Percentiles rank a stretch among this genome's conserved stretches.
These are phyloP conservation scores for Oscheius sp. DNA, from an alignment of 2,888 invertebrate species.

Conservation along the genomic window DNA sequence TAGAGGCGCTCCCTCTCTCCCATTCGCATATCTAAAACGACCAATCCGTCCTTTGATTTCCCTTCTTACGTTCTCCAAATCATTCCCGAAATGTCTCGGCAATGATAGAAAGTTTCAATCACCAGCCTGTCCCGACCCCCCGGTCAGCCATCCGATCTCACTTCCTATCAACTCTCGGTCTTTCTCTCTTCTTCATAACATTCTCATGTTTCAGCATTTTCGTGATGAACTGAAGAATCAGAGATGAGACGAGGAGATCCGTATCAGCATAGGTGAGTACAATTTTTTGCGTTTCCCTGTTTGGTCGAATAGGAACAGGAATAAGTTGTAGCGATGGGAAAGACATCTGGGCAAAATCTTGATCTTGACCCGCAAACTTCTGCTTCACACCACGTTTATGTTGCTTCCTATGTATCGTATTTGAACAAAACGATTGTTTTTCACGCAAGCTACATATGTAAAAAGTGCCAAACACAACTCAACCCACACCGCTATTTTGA, in stretches of 20 bases:
- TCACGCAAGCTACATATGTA: no score
- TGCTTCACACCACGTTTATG: no score
- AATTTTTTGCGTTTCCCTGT: neutral
- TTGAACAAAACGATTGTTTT: no score
- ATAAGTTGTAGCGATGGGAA: no score
- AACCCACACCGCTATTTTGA: no score
- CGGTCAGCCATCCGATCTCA: neutral
- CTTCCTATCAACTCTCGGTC: slow-evolving; percentile 13
- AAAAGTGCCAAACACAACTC: no score
- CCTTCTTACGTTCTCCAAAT: no score
- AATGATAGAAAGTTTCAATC: slow-evolving; percentile 17
- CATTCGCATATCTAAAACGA: neutral
- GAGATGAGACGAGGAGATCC: slow-evolving; percentile 23
- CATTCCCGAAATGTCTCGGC: no score
- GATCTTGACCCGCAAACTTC: no score
- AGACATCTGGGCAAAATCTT: no score
- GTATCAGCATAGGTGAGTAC: slow-evolving; percentile 13
- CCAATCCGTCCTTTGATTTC: neutral
- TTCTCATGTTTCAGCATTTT: neutral
- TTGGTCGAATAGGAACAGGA: neutral
- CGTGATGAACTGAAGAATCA: slow-evolving; percentile 6
- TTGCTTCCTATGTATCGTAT: no score
- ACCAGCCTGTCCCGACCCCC: neutral
- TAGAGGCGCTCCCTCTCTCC: neutral
- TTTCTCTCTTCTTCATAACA: slow-evolving; percentile 5